Evolutionary conservation across 2,113 vertebrate genomes (phyloP).

Genomic region (Coturnix japonica): DNA sequence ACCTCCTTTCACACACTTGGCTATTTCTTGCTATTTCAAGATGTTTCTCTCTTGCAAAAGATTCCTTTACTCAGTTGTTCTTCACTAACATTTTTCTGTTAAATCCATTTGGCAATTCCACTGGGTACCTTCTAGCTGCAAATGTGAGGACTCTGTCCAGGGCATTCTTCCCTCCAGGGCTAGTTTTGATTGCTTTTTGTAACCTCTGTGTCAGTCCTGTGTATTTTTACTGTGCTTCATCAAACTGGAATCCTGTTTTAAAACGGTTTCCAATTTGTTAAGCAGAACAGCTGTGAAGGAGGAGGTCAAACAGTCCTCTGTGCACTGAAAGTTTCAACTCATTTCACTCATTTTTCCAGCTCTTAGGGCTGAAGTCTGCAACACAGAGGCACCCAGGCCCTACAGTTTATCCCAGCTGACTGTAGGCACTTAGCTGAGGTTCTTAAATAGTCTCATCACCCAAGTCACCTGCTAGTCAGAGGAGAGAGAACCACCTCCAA

Average conservation of each 20-base stretch:
- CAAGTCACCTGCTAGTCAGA: background rate
- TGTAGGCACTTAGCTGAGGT: background rate
- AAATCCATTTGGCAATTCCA: conserved; percentile 6
- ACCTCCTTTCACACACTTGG: background rate
- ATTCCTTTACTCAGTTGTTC: background rate
- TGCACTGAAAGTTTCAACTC: background rate
- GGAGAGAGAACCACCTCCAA: background rate
- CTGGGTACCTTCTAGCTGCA: background rate
- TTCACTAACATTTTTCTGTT: background rate
- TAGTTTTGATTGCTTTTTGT: conserved; percentile 7
- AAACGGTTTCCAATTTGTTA: background rate
- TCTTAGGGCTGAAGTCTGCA: background rate
- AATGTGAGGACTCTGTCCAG: background rate
- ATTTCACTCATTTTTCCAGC: background rate
- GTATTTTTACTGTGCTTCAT: conserved; percentile 1
- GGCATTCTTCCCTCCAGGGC: background rate
- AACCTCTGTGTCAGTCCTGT: background rate
- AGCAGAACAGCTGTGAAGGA: background rate
- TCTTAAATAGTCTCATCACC: background rate
- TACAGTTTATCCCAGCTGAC: background rate
- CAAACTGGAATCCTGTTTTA: background rate
- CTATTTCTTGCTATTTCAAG: background rate
- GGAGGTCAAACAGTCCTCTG: background rate
- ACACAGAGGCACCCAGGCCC: background rate
- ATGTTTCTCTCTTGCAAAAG: background rate